Percentiles rank a stretch among this genome's conserved stretches.
Evolutionary conservation across 2,797 vertebrate species (phyloP).

Genomic region (Brachyrhaphis roseni): DNA sequence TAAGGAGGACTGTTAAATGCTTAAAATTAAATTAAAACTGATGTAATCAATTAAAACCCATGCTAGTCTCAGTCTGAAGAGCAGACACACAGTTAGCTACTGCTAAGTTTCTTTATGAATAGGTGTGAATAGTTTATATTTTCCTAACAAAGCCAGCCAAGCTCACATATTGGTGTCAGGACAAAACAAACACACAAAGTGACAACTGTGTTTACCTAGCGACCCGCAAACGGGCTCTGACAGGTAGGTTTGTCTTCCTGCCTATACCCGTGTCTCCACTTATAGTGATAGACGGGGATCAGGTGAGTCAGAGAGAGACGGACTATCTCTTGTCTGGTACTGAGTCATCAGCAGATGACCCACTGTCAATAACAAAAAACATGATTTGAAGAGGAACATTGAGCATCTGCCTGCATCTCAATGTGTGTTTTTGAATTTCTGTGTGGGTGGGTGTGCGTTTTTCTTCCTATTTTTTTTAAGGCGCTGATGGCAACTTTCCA

Average conservation of each 20-base stretch:
- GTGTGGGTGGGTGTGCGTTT: background rate
- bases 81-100: background rate
- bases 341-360: constrained; percentile 54
- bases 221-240: constrained; percentile 59
- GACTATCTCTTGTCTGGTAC: constrained; percentile 35
- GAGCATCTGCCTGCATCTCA: constrained; percentile 29
- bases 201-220: constrained; percentile 62
- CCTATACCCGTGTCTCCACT: constrained; percentile 55
- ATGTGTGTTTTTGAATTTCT: constrained; percentile 26
- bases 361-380: constrained; percentile 43
- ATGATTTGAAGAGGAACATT: constrained; percentile 18
- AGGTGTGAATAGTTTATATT: background rate
- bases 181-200: constrained; percentile 23
- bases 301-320: constrained; percentile 40
- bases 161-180: constrained; percentile 11
- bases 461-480: background rate
- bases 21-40: too few relatives aligned
- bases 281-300: constrained; percentile 56
- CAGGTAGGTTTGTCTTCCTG: constrained; percentile 53
- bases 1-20: background rate
- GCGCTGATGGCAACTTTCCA: constrained; percentile 57
- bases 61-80: too few relatives aligned
- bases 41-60: too few relatives aligned
- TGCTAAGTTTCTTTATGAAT: background rate
- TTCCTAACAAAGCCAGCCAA: constrained; percentile 9